Evolutionary conservation across 2,113 vertebrate species (phyloP), one percentile per base, ranked within the genome.

Genomic region (Xerus inauris): DNA sequence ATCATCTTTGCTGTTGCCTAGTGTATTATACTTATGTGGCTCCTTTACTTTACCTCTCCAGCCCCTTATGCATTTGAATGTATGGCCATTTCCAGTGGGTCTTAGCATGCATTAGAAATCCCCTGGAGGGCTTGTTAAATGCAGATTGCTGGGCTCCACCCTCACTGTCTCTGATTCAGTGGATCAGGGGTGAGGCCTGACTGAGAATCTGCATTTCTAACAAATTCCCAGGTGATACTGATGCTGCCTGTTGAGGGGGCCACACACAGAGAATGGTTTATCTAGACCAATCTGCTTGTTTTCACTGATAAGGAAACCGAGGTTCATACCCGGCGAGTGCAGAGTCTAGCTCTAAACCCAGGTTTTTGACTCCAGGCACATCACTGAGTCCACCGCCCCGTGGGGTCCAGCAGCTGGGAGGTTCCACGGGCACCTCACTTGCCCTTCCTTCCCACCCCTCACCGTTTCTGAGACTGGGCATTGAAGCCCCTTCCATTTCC

Each of bases 401-500:
- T 9, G 38, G 17, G 38, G 42, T 16, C 22, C 4, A 73, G 32
- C 57, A 49, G 84, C 40, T 35, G 73, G 91, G 72, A 47, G 87
- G 16, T 26, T 95, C 81, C 65, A 8, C 40, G 47, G 89, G 47
- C 17, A 12, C 57, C 88, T 49, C 59, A 28, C 38, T 84, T 67
- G 22, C 16, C 45, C 42, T 80, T 84, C 49, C 73, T n/a, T 40
- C 40, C 85, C 19, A 0, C 38, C 82, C 88, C 69, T 45, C 57
- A 3, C 67, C 1, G 2, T 38, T 80, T 87, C 91, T 76, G 51
- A 96, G 72, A 49, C 28, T 76, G 76, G 73, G 38, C 84, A 35
- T n/a, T 81, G 83, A 87, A 87, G 76, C 94, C 91, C 95, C 38
- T 84, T 88, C 89, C 95, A 35, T 90, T 89, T 85, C 13, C 88